phyloP scores from a whole-genome alignment of 2,113 vertebrate species.

The Callipepla californica region DNA sequence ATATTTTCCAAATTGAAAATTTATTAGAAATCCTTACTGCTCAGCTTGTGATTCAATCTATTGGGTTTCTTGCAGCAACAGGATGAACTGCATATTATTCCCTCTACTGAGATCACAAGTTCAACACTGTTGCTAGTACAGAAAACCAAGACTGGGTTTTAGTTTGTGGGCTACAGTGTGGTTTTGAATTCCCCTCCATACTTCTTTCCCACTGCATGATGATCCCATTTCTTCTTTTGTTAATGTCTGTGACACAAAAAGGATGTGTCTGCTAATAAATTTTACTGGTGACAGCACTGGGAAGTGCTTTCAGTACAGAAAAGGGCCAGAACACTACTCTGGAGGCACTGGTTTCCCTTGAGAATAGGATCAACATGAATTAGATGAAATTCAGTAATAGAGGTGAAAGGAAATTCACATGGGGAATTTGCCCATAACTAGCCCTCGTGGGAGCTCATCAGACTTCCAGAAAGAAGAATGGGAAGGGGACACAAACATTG shows the following conservation, averaged over 20 bases:
- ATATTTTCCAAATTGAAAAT: neutral
- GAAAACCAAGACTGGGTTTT: neutral
- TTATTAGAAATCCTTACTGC: neutral
- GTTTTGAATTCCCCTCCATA: neutral
- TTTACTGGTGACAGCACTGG: neutral
- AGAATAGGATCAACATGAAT: neutral
- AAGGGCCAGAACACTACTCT: neutral
- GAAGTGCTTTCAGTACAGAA: neutral
- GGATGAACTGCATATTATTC: neutral
- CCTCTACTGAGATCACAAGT: neutral
- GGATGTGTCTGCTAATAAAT: neutral
- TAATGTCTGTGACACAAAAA: neutral
- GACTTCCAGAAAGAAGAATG: neutral
- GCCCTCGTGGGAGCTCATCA: neutral
- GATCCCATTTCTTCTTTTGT: neutral
- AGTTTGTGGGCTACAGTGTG: neutral
- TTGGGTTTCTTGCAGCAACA: neutral
- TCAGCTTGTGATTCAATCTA: neutral
- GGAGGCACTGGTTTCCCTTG: neutral
- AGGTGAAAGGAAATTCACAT: neutral
- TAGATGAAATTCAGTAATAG: neutral
- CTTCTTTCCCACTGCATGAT: neutral
- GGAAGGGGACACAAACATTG: neutral
- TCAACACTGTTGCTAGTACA: neutral
- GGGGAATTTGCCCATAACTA: neutral